phyloP scores from a whole-genome alignment of 2,888 invertebrate species.

The Drosophila buzzatii region DNA sequence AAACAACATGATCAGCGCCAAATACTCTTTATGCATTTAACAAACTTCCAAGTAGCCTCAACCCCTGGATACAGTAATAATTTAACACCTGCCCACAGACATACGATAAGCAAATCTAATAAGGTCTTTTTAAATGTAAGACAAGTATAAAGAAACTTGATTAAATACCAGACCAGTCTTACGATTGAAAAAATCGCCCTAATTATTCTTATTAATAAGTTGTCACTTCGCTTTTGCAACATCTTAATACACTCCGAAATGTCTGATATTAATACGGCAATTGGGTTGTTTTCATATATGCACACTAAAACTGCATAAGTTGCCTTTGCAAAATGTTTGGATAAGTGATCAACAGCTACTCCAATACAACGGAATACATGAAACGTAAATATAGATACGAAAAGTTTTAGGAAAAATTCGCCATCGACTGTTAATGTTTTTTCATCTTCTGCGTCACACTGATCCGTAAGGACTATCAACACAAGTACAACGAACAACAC shows the following conservation, averaged over 20 bases:
- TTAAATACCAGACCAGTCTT: too few species aligned
- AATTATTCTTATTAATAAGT: not conserved
- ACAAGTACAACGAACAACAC: not conserved
- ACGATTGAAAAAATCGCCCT: not conserved
- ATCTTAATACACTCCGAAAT: not conserved
- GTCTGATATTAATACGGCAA: not conserved
- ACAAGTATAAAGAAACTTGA: too few species aligned
- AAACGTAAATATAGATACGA: not conserved
- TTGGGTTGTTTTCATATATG: not conserved
- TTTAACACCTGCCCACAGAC: not conserved
- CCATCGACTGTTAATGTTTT: not conserved
- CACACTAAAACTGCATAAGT: not conserved
- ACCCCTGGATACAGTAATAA: not conserved
- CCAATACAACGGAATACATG: not conserved
- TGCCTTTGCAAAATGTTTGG: not conserved
- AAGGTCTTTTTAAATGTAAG: not conserved
- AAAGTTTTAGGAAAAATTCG: not conserved
- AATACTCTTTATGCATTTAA: not conserved
- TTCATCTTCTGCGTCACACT: not conserved
- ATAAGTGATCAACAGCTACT: not conserved
- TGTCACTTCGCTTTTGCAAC: too few species aligned
- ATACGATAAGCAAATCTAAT: not conserved
- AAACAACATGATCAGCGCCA: too few species aligned
- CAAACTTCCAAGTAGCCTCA: not conserved
- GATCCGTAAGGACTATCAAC: not conserved